Conservation (phyloP, 2,797 vertebrate genomes). For the Gymnocypris eckloni region DNA sequence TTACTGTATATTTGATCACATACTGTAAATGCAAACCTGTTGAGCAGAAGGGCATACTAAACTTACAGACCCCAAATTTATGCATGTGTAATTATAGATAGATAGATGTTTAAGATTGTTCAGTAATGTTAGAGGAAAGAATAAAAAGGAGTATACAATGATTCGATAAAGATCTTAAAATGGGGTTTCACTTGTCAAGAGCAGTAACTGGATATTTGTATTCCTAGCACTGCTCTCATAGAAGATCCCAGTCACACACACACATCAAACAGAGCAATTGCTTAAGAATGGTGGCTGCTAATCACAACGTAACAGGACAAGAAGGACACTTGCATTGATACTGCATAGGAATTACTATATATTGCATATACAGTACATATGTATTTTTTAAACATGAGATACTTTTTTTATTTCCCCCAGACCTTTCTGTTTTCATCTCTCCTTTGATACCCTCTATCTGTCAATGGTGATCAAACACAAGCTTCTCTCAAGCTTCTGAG, state of each 20-base stretch:
- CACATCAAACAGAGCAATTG: constrained; percentile 24
- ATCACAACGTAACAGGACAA: constrained; percentile 5
- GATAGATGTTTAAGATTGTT: neutral
- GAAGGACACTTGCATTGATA: neutral
- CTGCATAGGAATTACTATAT: neutral
- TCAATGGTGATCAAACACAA: constrained; percentile 50
- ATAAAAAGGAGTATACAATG: neutral
- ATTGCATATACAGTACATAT: neutral
- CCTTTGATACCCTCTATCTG: constrained; percentile 32
- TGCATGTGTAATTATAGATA: neutral
- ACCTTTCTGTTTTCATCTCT: neutral
- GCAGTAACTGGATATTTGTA: constrained; percentile 1
- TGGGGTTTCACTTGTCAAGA: neutral
- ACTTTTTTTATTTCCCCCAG: constrained; percentile 2
- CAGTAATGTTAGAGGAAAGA: neutral
- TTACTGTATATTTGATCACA: neutral
- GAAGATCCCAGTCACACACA: neutral
- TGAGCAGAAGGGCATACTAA: neutral
- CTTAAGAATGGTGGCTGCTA: neutral
- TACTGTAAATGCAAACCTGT: neutral
- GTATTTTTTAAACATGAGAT: neutral
- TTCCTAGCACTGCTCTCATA: neutral
- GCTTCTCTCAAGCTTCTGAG: constrained; percentile 19
- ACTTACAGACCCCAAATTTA: no score
- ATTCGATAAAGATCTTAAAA: constrained; percentile 3